Evolutionary conservation across 2,888 invertebrate species (phyloP).

Genomic region (Encarsia formosa): DNA sequence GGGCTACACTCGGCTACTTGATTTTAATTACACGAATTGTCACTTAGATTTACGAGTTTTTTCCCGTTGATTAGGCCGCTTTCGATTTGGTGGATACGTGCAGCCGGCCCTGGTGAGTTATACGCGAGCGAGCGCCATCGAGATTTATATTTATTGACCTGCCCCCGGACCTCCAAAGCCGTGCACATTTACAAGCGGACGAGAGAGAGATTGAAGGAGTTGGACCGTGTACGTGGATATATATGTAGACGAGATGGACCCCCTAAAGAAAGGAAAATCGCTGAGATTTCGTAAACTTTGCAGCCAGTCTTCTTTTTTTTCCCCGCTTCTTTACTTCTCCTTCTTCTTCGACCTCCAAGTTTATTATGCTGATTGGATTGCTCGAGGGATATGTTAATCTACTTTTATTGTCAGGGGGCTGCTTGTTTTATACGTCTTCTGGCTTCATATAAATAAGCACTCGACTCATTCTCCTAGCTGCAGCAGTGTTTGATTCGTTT

Average conservation of each 20-base stretch:
- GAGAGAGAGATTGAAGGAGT: constrained; percentile 2
- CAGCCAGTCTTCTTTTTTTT: not conserved
- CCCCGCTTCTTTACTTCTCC: not conserved
- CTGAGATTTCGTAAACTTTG: not conserved
- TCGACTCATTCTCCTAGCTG: too few relatives aligned
- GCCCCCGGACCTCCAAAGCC: constrained; percentile 31
- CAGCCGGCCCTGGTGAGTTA: constrained; percentile 2
- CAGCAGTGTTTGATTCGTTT: too few relatives aligned
- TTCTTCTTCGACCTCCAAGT: too few relatives aligned
- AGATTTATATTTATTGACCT: constrained; percentile 37
- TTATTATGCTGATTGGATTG: too few relatives aligned
- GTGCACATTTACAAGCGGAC: constrained; percentile 10
- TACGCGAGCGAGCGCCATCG: constrained; percentile 17
- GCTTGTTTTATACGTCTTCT: too few relatives aligned
- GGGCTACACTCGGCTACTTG: constrained; percentile 36
- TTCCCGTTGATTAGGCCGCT: constrained; percentile 29
- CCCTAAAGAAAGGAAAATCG: constrained; percentile 2
- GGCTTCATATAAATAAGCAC: too few relatives aligned
- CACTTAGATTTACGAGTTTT: constrained; percentile 37
- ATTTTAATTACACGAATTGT: constrained; percentile 43
- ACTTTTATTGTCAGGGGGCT: too few relatives aligned
- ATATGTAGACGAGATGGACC: too few relatives aligned
- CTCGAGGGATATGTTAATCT: too few relatives aligned
- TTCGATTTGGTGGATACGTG: not conserved
- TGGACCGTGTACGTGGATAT: too few relatives aligned